Base-by-base conservation (phyloP, 2,888 invertebrate species). In the Trichopria drosophilae region DNA sequence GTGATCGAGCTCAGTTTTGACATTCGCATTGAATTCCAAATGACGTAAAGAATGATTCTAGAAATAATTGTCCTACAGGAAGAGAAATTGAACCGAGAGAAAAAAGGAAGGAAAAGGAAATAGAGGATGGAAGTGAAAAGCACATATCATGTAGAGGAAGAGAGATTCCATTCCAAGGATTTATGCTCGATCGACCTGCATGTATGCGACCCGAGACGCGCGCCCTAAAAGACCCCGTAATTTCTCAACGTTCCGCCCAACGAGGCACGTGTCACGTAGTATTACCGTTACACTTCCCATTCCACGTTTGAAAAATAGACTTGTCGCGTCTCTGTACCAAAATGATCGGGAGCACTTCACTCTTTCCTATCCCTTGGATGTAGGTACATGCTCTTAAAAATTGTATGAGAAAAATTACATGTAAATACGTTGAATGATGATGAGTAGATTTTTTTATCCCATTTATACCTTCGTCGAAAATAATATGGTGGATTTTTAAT, bases 81-180 rank as follows among this genome's bases (percentile, higher is more conserved):
- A 36, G 12, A 10, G 41, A 26, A 34, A n/a, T n/a, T n/a, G n/a
- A n/a, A n/a, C n/a, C 15, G 31, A 39, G 36, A 40, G 32, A 32
- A 45, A 18, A 35, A 37, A 22, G 19, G 12, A 41, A n/a, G 40
- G 34, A 22, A 19, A 35, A 23, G 5, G 34, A 39, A 18, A 29
- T 20, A 45, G 26, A 29, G 28, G 31, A 7, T 35, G 31, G 43
- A 19, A 19, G 28, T 15, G 31, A 47, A 53, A 29, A 34, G 22
- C 29, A 36, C 34, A 35, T 48, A 36, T 32, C 40, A 37, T 41
- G 15, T 34, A 43, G 18, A 53, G 48, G 51, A 49, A 40, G 54
- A n/a, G n/a, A n/a, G 58, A 61, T 64, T 64, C 61, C 65, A 68
- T 68, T 68, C 60, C 54, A 59, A 60, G 58, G 65, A 68, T 68